phyloP scores from a whole-genome alignment of 1,140 invertebrate species.

The Eurytemora carolleeae region DNA sequence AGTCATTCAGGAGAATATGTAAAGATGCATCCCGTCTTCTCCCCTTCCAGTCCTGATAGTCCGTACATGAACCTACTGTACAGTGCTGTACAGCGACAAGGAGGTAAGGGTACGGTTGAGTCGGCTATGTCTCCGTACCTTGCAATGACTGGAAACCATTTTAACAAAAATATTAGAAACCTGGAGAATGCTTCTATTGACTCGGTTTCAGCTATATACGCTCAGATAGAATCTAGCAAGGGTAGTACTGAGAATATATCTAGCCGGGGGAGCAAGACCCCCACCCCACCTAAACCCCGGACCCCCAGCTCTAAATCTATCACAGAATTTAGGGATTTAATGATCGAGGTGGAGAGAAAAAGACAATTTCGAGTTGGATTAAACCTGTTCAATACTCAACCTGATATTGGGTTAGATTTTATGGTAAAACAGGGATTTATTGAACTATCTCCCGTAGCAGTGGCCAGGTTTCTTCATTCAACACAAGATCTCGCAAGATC shows the following conservation, averaged over 20 bases:
- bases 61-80: slow-evolving; percentile 14
- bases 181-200: slow-evolving; percentile 1
- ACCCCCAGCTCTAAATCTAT: background rate
- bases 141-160: slow-evolving; percentile 12
- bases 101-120: slow-evolving; percentile 8
- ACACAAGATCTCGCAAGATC: slow-evolving; percentile 37
- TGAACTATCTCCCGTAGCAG: slow-evolving; percentile 28
- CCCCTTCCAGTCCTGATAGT: background rate
- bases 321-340: slow-evolving; percentile 12
- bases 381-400: slow-evolving; percentile 42
- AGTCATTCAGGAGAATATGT: background rate
- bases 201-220: slow-evolving; percentile 4
- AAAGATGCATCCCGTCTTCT: slow-evolving; percentile 9
- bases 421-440: slow-evolving; percentile 35
- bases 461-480: slow-evolving; percentile 35
- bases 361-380: slow-evolving; percentile 38
- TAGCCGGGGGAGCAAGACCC: background rate
- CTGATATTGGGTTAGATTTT: slow-evolving; percentile 35
- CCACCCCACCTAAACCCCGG: background rate
- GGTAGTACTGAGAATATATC: background rate
- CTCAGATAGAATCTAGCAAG: background rate
- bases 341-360: slow-evolving; percentile 32
- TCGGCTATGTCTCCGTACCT: slow-evolving; percentile 10
- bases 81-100: slow-evolving; percentile 12
- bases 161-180: background rate